Conservation (phyloP, 2,888 invertebrate genomes). For the Gortyna flavago region DNA sequence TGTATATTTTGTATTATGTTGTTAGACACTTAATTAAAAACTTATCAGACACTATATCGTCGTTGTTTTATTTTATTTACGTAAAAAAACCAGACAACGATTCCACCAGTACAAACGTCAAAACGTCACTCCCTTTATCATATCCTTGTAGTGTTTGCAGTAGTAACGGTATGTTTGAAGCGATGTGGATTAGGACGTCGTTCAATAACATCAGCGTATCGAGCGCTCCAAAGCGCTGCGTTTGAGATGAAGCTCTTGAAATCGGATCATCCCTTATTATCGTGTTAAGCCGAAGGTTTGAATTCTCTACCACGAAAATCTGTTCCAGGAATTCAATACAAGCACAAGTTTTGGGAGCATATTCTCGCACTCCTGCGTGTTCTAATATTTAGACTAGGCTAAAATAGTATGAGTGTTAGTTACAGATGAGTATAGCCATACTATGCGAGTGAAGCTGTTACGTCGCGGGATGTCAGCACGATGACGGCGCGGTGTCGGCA, state of each 20-base stretch:
- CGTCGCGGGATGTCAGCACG: not conserved
- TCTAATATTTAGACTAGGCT: not conserved
- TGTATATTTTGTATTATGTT: no score
- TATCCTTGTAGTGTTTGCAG: not conserved
- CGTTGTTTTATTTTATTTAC: no score
- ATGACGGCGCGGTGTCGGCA: not conserved
- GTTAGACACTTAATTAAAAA: no score
- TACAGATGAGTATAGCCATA: not conserved
- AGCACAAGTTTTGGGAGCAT: not conserved
- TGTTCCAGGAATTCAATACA: constrained; percentile 12
- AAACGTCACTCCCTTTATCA: no score
- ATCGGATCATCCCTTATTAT: constrained; percentile 47
- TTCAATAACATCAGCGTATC: constrained; percentile 30
- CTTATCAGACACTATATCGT: no score
- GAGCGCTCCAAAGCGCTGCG: constrained; percentile 14
- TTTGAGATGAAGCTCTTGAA: constrained; percentile 33
- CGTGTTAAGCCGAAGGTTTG: constrained; percentile 29
- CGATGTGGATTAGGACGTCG: constrained; percentile 5
- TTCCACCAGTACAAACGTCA: no score
- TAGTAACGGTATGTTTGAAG: not conserved
- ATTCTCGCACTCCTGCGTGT: not conserved
- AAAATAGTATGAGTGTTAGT: not conserved
- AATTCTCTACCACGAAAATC: constrained; percentile 9
- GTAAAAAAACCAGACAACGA: no score
- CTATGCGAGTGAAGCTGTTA: not conserved